Percentiles rank a stretch among this genome's conserved stretches.
phyloP scores from a whole-genome alignment of 2,113 vertebrate genomes.

The Varanus salvator region DNA sequence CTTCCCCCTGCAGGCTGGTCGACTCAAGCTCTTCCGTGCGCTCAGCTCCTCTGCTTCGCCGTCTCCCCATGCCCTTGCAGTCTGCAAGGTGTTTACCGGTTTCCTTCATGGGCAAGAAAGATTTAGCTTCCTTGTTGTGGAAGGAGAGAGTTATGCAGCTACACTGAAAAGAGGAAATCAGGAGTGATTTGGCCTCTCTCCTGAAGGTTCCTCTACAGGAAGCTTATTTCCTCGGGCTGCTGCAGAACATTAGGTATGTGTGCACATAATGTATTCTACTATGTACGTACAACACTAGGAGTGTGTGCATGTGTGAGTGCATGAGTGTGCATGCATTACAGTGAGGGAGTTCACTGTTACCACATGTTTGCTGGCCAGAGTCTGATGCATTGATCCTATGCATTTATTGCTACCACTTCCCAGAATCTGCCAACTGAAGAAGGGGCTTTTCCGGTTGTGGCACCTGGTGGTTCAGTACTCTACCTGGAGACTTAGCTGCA shows the following conservation, averaged over 20 bases:
- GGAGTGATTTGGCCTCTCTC: neutral
- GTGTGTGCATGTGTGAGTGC: too few species aligned
- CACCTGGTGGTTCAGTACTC: too few species aligned
- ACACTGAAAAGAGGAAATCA: neutral
- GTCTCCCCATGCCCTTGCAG: neutral
- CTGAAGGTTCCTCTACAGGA: neutral
- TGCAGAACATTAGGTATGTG: neutral
- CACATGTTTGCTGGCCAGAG: neutral
- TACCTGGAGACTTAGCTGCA: too few species aligned
- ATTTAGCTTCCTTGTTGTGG: neutral
- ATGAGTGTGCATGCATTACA: neutral
- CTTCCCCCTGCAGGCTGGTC: too few species aligned
- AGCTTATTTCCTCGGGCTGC: neutral
- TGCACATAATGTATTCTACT: neutral
- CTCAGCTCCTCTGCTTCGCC: neutral
- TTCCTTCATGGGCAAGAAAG: neutral
- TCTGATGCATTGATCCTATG: neutral
- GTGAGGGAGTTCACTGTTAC: neutral
- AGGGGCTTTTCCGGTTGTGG: too few species aligned
- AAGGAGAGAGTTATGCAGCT: neutral
- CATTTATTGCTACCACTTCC: too few species aligned
- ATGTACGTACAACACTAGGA: neutral
- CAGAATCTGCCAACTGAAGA: too few species aligned
- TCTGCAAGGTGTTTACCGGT: neutral
- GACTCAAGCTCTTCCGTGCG: neutral